A percentile compares a stretch with the other conserved stretches of the same genome.
Evolutionary conservation across 2,113 vertebrate genomes (phyloP).

Genomic region (Menura novaehollandiae): DNA sequence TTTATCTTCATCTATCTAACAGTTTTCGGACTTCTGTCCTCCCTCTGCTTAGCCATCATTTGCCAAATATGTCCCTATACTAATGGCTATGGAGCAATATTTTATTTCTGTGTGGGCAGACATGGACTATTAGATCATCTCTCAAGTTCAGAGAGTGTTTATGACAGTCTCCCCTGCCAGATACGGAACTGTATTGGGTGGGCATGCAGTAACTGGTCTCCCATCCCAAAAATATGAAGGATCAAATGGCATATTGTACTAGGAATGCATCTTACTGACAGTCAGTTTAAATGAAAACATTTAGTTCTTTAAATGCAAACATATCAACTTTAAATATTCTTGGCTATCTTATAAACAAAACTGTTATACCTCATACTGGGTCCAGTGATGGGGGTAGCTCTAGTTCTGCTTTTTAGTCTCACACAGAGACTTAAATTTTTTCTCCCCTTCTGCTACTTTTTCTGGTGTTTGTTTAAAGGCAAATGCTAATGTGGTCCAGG

Average conservation of each 20-base stretch:
- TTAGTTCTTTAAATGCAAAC: background rate
- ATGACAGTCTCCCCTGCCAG: background rate
- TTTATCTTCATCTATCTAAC: background rate
- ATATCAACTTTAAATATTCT: background rate
- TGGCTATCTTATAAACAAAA: background rate
- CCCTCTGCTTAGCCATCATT: background rate
- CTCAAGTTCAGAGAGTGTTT: background rate
- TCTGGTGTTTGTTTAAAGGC: background rate
- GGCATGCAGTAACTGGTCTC: background rate
- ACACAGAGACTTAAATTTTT: fast-evolving
- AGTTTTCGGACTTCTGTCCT: background rate
- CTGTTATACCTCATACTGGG: fast-evolving
- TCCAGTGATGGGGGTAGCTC: background rate
- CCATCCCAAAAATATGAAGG: background rate
- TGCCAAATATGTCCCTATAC: background rate
- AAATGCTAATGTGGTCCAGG: background rate
- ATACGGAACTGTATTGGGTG: background rate
- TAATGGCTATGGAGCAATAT: background rate
- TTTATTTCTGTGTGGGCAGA: background rate
- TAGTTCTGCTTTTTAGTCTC: background rate
- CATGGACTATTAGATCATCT: background rate
- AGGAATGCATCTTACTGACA: background rate
- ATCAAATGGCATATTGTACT: background rate
- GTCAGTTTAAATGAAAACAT: background rate
- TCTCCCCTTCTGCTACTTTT: background rate